phyloP scores from a whole-genome alignment of 2,888 invertebrate genomes.

The Cremastobaeus sp. region DNA sequence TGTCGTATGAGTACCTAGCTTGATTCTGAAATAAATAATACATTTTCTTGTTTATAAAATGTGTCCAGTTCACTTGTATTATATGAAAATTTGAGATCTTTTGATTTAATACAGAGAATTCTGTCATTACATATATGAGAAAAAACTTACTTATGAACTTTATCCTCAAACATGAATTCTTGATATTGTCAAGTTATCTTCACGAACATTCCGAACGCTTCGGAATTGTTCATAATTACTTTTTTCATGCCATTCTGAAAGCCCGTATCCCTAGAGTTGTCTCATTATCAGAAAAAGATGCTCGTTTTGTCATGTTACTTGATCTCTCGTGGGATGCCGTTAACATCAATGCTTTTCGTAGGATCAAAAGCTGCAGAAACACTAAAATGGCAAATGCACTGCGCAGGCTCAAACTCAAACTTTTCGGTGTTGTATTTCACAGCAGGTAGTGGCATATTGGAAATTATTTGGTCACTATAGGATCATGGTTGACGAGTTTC shows the following conservation, averaged over 20 bases:
- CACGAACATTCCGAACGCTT: constrained; percentile 82
- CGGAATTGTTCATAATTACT: constrained; percentile 87
- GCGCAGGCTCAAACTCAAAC: constrained; percentile 18
- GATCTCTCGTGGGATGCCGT: constrained; percentile 88
- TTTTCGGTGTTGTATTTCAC: constrained; percentile 8
- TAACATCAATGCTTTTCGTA: constrained; percentile 89
- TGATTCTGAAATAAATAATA: constrained; percentile 82
- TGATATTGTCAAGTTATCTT: constrained; percentile 85
- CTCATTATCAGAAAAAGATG: constrained; percentile 90
- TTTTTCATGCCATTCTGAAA: constrained; percentile 89
- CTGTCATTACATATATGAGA: too few species aligned
- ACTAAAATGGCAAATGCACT: constrained; percentile 75
- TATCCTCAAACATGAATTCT: constrained; percentile 86
- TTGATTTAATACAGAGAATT: too few species aligned
- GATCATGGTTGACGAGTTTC: constrained; percentile 38
- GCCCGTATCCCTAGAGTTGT: constrained; percentile 90
- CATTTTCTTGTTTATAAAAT: too few species aligned
- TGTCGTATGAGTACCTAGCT: constrained; percentile 94
- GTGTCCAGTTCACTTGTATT: too few species aligned
- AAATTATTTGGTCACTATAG: constrained; percentile 28
- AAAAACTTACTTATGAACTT: constrained; percentile 80
- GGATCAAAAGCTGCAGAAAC: constrained; percentile 83
- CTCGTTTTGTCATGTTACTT: constrained; percentile 92
- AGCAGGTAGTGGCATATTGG: not conserved
- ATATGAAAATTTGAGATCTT: too few species aligned